Evolutionary conservation across 2,113 vertebrate genomes (phyloP).

Genomic region (Erythrolamprus reginae): DNA sequence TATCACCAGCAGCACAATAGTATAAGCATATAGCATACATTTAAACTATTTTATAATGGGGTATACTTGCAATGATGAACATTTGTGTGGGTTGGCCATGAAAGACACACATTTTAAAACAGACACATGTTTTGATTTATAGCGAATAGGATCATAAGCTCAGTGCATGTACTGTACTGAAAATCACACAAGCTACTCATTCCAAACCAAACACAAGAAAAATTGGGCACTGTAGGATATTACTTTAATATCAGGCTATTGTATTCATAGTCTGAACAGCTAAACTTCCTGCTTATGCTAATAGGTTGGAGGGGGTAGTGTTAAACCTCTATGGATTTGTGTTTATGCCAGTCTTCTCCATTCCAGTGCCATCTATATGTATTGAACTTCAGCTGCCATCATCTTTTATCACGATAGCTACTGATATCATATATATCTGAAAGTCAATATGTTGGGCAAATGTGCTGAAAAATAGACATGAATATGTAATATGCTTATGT

Average conservation of each 20-base stretch:
- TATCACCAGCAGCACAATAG: slow-evolving; percentile 13
- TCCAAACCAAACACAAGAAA: not conserved
- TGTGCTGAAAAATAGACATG: not conserved
- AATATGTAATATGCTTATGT: not conserved
- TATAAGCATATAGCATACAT: not conserved
- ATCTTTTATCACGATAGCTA: not conserved
- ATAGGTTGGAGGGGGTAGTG: not conserved
- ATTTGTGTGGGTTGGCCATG: slow-evolving; percentile 11
- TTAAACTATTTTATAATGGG: slow-evolving; percentile 3
- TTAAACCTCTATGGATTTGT: not conserved
- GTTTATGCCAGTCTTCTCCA: not conserved
- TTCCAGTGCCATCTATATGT: not conserved
- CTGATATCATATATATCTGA: not conserved
- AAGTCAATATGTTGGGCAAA: not conserved
- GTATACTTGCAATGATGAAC: slow-evolving; percentile 1
- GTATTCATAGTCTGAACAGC: not conserved
- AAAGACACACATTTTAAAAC: slow-evolving; percentile 11
- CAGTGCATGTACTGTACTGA: not conserved
- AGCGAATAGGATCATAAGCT: not conserved
- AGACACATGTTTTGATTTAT: not conserved
- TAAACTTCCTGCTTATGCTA: not conserved
- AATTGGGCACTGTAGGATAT: not conserved
- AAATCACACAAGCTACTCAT: not conserved
- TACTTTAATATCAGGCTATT: not conserved
- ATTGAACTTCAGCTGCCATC: not conserved